Conservation (phyloP, 2,888 invertebrate genomes). For the Epistrophella euchroma region DNA sequence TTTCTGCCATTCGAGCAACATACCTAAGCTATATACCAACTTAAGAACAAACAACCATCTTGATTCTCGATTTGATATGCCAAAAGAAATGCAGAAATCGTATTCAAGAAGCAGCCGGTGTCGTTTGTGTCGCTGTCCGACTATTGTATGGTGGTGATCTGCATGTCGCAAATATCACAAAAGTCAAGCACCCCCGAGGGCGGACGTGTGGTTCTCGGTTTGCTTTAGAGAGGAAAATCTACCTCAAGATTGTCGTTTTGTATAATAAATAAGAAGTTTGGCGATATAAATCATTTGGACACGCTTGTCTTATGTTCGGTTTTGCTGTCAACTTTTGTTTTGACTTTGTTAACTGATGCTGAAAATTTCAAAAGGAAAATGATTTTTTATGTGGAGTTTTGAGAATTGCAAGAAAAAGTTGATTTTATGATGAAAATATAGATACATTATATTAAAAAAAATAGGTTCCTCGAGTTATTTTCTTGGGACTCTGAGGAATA, state of each 20-base stretch:
- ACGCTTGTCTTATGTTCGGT: slow-evolving; percentile 58
- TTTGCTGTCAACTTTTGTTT: slow-evolving; percentile 49
- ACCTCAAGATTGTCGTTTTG: slow-evolving; percentile 49
- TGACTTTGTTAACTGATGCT: neutral
- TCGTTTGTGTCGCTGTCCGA: slow-evolving; percentile 51
- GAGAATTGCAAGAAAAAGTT: neutral
- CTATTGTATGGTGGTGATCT: slow-evolving; percentile 66
- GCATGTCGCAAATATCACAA: slow-evolving; percentile 64
- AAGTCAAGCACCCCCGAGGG: slow-evolving; percentile 41
- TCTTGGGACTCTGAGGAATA: too few species aligned
- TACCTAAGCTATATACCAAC: too few species aligned
- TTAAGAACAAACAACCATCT: slow-evolving; percentile 29
- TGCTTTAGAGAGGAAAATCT: neutral
- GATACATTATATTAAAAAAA: too few species aligned
- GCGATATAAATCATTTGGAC: slow-evolving; percentile 70
- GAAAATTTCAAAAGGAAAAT: slow-evolving; percentile 34
- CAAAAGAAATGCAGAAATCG: slow-evolving; percentile 8
- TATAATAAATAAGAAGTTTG: slow-evolving; percentile 64
- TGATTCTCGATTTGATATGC: slow-evolving; percentile 50
- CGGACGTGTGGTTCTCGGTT: slow-evolving; percentile 26
- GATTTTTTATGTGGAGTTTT: neutral
- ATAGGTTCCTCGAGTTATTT: too few species aligned
- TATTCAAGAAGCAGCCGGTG: slow-evolving; percentile 59
- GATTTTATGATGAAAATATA: neutral
- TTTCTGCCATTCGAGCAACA: neutral